A percentile compares a stretch with the other conserved stretches of the same genome.
These are phyloP conservation scores for Liasis olivaceus DNA, from an alignment of 2,797 vertebrate species.

Conservation along the genomic window DNA sequence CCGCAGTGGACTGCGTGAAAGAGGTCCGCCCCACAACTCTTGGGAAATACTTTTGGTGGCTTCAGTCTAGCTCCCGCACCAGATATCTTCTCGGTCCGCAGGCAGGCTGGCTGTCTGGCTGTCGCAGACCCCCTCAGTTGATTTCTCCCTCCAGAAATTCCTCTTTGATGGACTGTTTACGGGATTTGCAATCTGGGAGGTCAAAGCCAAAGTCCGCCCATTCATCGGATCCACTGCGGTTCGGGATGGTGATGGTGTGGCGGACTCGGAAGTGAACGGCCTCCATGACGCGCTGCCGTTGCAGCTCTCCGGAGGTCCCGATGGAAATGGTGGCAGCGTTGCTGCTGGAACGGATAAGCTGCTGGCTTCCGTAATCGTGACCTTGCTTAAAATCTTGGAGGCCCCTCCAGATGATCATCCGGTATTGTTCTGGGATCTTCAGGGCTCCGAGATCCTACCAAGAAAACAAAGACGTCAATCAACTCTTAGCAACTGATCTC, in stretches of 20 bases:
- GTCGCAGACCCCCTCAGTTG: conserved; percentile 74
- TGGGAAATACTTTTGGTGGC: background rate
- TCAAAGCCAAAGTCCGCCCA: conserved; percentile 99
- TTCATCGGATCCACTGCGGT: conserved; percentile 84
- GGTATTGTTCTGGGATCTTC: conserved; percentile 96
- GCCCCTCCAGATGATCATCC: conserved; percentile 92
- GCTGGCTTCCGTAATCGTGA: conserved; percentile 87
- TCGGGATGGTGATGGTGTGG: conserved; percentile 98
- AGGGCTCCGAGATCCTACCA: conserved; percentile 90
- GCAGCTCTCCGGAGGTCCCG: conserved; percentile 87
- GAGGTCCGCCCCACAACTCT: background rate
- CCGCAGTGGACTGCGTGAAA: background rate
- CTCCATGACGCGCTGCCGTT: conserved; percentile 97
- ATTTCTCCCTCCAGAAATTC: conserved; percentile 91
- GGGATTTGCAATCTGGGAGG: conserved; percentile 94
- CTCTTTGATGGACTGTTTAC: conserved; percentile 93
- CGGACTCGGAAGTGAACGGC: conserved; percentile 97
- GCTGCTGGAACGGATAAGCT: conserved; percentile 91
- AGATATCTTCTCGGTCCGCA: accelerated
- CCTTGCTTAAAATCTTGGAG: conserved; percentile 95
- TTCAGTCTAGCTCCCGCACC: accelerated
- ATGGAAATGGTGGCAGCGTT: conserved; percentile 88
- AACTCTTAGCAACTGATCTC: background rate
- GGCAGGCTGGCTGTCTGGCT: accelerated
- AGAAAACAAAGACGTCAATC: background rate